Evolutionary conservation across 2,113 vertebrate species (phyloP).

Genomic region (Gymnogyps californianus): DNA sequence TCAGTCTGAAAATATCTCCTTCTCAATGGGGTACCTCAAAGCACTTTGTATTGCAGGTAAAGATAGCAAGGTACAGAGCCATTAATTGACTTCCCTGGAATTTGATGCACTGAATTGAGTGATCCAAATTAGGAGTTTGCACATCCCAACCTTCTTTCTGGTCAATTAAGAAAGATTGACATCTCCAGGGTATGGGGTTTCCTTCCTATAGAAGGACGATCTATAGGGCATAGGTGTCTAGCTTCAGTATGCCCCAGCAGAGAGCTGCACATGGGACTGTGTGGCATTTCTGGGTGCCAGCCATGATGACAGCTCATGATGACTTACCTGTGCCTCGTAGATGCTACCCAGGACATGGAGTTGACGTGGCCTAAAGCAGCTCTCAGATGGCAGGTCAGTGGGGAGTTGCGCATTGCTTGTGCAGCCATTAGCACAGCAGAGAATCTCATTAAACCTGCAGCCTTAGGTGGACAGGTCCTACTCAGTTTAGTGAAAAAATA

Average conservation of each 20-base stretch:
- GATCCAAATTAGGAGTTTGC: not conserved
- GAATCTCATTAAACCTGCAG: not conserved
- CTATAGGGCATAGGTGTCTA: not conserved
- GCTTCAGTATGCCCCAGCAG: not conserved
- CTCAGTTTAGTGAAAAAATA: not conserved
- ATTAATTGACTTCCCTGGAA: not conserved
- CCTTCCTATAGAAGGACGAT: not conserved
- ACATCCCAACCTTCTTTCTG: not conserved
- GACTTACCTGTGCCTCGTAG: not conserved
- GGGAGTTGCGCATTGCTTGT: not conserved
- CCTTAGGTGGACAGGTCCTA: not conserved
- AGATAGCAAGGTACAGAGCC: not conserved
- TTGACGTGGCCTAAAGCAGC: not conserved
- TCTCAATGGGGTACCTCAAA: not conserved
- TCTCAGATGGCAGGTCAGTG: not conserved
- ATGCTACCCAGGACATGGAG: not conserved
- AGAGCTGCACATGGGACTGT: rapidly evolving
- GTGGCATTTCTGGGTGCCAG: not conserved
- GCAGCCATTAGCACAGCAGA: not conserved
- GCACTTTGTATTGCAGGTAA: not conserved
- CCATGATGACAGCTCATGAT: not conserved
- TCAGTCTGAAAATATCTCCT: not conserved
- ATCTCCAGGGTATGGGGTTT: not conserved
- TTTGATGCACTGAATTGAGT: not conserved
- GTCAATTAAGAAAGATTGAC: not conserved